Evolutionary conservation across 2,888 invertebrate genomes (phyloP), one percentile per base, ranked within the genome.

Genomic region (Epirrhoe tristata): DNA sequence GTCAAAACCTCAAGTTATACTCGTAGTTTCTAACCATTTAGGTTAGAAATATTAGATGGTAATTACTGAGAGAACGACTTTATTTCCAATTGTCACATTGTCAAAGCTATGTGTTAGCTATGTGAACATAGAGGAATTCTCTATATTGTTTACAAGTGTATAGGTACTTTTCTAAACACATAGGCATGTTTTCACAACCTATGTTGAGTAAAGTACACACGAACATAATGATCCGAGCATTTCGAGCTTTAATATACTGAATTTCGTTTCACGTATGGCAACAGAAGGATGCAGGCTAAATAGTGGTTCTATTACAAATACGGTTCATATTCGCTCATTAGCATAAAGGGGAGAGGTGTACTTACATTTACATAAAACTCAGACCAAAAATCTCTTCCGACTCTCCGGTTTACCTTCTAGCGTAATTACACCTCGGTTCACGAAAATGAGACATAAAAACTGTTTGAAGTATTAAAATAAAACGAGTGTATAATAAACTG

Each of bases 401-500:
- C 70, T 77, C 69, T 46, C 64, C 73, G 80, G 81, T 79, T 75
- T 79, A 81, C 79, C 81, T 75, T 74, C 71, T 82, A 81, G 83
- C 80, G 86, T 89, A 89, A 91, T 90, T 86, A 87, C 81, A 80
- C 78, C 75, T 80, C 77, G 80, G 81, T 90, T 88, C 84, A 89
- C 88, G 83, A 89, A 86, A 90, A 87, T 86, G 82, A 83, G 81
- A 85, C 83, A 81, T 83, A 85, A 83, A 83, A 86, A 86, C 84
- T 81, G 82, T 82, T 82, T 83, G 81, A 80, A 79, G 77, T 74
- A 66, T 65, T 75, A 73, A 75, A 80, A 82, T 80, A 78, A 79
- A 82, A 80, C 70, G 75, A 71, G 67, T 74, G 74, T 74, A 74
- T 73, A 74, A 78, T 77, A 78, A 77, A 79, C 77, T 80, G 79